A percentile compares a stretch with the other conserved stretches of the same genome.
These are phyloP conservation scores for Corbicula japonica DNA, from an alignment of 2,888 invertebrate species.

Conservation along the genomic window DNA sequence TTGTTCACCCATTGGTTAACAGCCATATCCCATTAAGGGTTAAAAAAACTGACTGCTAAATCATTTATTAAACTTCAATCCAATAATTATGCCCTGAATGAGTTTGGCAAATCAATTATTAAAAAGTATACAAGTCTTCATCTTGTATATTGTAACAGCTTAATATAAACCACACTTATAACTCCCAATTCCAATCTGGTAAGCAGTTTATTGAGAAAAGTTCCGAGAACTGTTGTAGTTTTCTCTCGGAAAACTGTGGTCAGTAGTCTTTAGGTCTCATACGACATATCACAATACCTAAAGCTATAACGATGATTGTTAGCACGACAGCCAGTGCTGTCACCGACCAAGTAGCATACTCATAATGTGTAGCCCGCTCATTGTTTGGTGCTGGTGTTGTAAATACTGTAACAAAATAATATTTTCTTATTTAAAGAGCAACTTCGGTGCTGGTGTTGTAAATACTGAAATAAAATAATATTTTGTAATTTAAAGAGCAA, in stretches of 20 bases:
- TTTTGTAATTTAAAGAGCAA: background rate
- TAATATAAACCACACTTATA: no score
- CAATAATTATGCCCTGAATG: no score
- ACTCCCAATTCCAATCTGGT: no score
- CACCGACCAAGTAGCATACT: slow-evolving; percentile 83
- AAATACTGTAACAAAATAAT: slow-evolving; percentile 37
- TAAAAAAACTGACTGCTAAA: no score
- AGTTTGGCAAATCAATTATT: no score
- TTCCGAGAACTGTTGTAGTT: no score
- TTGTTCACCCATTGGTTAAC: no score
- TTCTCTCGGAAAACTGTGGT: slow-evolving; percentile 20
- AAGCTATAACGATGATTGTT: slow-evolving; percentile 77
- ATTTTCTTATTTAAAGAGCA: background rate
- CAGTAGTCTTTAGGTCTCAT: slow-evolving; percentile 73
- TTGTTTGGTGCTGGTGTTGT: slow-evolving; percentile 44
- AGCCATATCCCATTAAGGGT: no score
- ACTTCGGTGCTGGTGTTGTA: background rate
- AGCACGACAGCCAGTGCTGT: slow-evolving; percentile 77
- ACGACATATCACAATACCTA: slow-evolving; percentile 77
- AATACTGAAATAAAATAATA: slow-evolving; percentile 36
- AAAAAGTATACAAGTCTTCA: no score
- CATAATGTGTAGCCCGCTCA: slow-evolving; percentile 66
- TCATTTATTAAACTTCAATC: no score
- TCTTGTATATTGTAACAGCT: no score
- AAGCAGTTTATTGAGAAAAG: no score